Percentiles rank a stretch among this genome's conserved stretches.
Conservation (phyloP, 1,140 invertebrate genomes). For the Conus ventricosus region DNA sequence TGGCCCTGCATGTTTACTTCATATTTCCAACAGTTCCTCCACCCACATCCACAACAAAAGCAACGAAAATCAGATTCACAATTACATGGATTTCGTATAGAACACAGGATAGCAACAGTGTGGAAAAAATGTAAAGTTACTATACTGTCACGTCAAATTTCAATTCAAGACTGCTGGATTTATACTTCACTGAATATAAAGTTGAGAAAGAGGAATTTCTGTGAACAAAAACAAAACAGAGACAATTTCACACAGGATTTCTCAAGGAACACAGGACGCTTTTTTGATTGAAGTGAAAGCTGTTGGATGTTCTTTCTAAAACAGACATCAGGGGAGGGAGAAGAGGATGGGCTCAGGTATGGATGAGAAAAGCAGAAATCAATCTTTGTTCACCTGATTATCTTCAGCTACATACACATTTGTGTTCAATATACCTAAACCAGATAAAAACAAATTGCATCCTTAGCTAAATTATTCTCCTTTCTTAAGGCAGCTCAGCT, state of each 20-base stretch:
- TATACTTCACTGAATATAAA: too few species aligned
- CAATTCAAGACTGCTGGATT: too few species aligned
- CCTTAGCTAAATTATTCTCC: not conserved
- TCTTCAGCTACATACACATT: not conserved
- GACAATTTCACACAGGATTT: not conserved
- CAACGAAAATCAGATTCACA: too few species aligned
- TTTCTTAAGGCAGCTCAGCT: conserved; percentile 1
- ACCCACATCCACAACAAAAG: too few species aligned
- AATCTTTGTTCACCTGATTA: not conserved
- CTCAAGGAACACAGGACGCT: not conserved
- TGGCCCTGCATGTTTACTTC: too few species aligned
- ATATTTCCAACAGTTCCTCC: too few species aligned
- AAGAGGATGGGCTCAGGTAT: not conserved
- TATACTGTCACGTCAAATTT: too few species aligned
- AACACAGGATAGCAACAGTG: too few species aligned
- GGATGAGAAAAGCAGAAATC: not conserved
- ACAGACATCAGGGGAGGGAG: not conserved
- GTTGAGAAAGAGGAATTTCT: not conserved
- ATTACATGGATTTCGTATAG: too few species aligned
- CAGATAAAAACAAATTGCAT: not conserved
- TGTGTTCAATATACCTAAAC: not conserved
- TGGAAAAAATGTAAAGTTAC: too few species aligned
- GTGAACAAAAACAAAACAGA: not conserved
- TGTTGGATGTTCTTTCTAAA: not conserved
- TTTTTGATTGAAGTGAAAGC: not conserved